Percentiles rank a stretch among this genome's conserved stretches.
These are phyloP conservation scores for Somateria mollissima DNA, from an alignment of 2,797 vertebrate genomes.

Conservation along the genomic window DNA sequence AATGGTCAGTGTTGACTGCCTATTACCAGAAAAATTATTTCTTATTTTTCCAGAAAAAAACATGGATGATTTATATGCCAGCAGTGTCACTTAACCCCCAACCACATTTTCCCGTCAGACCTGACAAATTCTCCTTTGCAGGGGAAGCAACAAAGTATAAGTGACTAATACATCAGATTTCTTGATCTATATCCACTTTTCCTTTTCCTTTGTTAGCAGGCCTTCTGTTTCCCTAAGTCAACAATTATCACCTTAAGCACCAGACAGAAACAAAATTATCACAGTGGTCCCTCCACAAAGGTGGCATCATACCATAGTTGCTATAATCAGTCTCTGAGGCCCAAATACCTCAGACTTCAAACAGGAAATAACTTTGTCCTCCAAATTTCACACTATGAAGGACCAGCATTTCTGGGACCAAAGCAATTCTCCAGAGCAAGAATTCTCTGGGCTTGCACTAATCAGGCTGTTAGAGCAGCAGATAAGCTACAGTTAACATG, in stretches of 20 bases:
- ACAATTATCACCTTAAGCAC: conserved; percentile 3
- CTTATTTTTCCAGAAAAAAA: background rate
- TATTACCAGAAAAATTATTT: background rate
- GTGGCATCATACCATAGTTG: background rate
- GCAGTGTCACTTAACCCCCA: conserved; percentile 35
- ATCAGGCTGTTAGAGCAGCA: background rate
- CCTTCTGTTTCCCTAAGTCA: background rate
- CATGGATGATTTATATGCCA: conserved; percentile 7
- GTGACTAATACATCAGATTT: conserved; percentile 10
- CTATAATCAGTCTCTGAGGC: background rate
- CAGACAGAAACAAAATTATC: background rate
- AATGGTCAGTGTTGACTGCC: background rate
- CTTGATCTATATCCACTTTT: background rate
- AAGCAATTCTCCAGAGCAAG: background rate
- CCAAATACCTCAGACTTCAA: background rate
- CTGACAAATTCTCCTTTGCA: background rate
- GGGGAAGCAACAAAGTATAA: background rate
- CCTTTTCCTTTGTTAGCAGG: background rate
- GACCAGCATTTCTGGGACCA: background rate
- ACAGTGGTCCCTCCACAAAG: background rate
- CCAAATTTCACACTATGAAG: background rate
- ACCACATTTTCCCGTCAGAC: background rate
- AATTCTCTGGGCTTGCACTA: background rate
- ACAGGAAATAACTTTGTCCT: background rate
- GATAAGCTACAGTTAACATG: background rate